A percentile compares a stretch with the other conserved stretches of the same genome.
Conservation (phyloP, 2,113 vertebrate species). For the Oostethus manadensis region DNA sequence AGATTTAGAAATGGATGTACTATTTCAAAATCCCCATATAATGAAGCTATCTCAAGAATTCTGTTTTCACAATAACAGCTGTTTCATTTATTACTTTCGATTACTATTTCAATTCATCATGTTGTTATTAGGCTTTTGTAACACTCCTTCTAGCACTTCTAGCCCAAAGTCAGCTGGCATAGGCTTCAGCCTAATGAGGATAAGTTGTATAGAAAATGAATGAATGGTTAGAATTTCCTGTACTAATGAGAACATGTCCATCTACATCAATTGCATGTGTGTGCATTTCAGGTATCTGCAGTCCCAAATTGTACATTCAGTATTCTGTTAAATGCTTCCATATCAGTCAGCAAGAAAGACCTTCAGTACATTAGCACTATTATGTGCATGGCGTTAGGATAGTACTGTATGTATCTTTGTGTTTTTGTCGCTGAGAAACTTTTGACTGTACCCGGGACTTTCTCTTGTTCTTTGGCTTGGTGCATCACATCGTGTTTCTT, state of each 20-base stretch:
- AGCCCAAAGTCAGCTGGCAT: too few relatives aligned
- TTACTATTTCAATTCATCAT: background rate
- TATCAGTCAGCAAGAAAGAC: slow-evolving; percentile 19
- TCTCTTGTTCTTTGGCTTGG: slow-evolving; percentile 31
- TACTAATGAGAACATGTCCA: too few relatives aligned
- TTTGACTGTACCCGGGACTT: slow-evolving; percentile 3
- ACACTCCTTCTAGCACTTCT: too few relatives aligned
- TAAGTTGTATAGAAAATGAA: too few relatives aligned
- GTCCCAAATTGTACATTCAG: slow-evolving; percentile 11
- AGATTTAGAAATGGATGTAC: background rate
- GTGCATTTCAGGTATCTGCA: slow-evolving; percentile 18
- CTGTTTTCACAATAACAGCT: background rate
- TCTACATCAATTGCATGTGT: slow-evolving; percentile 5
- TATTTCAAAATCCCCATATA: background rate
- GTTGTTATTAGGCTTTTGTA: too few relatives aligned
- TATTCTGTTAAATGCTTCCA: slow-evolving; percentile 5
- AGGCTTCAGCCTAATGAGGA: too few relatives aligned
- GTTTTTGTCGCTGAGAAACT: slow-evolving; percentile 24
- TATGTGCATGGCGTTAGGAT: slow-evolving; percentile 37
- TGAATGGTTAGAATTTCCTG: slow-evolving; percentile 3
- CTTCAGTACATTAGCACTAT: slow-evolving; percentile 25
- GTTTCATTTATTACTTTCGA: background rate
- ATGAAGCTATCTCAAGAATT: background rate
- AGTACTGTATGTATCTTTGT: slow-evolving; percentile 30
- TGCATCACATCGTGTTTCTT: slow-evolving; percentile 17